A percentile compares a stretch with the other conserved stretches of the same genome.
These are phyloP conservation scores for Antheraea assamensis DNA, from an alignment of 2,888 invertebrate species.

Conservation along the genomic window DNA sequence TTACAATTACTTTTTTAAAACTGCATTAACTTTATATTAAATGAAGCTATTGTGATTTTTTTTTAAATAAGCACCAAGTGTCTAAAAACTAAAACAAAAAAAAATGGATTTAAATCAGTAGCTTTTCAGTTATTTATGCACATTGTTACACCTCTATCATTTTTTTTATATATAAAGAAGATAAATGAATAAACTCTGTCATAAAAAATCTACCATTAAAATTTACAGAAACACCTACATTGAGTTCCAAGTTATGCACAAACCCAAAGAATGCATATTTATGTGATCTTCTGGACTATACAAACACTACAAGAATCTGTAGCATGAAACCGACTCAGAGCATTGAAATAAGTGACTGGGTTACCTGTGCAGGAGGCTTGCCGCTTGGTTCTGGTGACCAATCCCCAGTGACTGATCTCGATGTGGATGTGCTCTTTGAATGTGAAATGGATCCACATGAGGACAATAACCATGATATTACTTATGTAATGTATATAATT, in stretches of 20 bases:
- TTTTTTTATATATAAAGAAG: too few relatives aligned
- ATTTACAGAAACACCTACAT: slow-evolving; percentile 73
- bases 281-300: slow-evolving; percentile 83
- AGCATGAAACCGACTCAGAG: slow-evolving; percentile 76
- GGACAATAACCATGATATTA: slow-evolving; percentile 52
- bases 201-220: neutral
- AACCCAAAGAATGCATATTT: slow-evolving; percentile 82
- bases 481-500: slow-evolving; percentile 48
- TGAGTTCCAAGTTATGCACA: slow-evolving; percentile 80
- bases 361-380: slow-evolving; percentile 67
- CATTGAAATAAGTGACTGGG: slow-evolving; percentile 74
- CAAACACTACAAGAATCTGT: slow-evolving; percentile 73
- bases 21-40: too few relatives aligned
- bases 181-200: too few relatives aligned
- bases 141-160: too few relatives aligned
- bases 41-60: too few relatives aligned
- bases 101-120: too few relatives aligned
- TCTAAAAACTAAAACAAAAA: too few relatives aligned
- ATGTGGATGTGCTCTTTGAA: slow-evolving; percentile 72
- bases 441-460: slow-evolving; percentile 77
- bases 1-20: too few relatives aligned
- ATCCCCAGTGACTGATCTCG: slow-evolving; percentile 58
- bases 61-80: too few relatives aligned
- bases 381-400: slow-evolving; percentile 66
- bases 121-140: too few relatives aligned